phyloP scores from a whole-genome alignment of 2,797 vertebrate species.

The Naso thynnoides region DNA sequence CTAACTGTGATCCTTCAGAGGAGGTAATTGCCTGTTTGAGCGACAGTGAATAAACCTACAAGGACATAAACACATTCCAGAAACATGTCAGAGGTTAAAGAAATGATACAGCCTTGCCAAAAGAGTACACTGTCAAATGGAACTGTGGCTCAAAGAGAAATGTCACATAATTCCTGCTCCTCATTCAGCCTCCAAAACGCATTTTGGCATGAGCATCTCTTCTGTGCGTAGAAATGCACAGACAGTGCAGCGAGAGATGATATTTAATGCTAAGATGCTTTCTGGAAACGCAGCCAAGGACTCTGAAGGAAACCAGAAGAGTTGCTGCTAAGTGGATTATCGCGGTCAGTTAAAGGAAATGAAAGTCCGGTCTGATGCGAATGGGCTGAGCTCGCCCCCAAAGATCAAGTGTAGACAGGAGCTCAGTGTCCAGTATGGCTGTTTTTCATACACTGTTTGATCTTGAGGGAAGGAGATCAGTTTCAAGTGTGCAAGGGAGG shows the following conservation, averaged over 20 bases:
- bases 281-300: conserved; percentile 52
- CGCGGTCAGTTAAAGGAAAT: conserved; percentile 55
- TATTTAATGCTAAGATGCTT: conserved; percentile 55
- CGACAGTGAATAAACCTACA: conserved; percentile 2
- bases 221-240: conserved; percentile 11
- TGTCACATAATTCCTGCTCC: conserved; percentile 19
- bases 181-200: conserved; percentile 10
- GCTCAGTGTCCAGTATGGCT: conserved; percentile 37
- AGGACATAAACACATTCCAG: conserved; percentile 30
- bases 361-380: conserved; percentile 44
- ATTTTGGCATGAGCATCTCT: conserved; percentile 4
- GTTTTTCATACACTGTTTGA: conserved; percentile 43
- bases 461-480: conserved; percentile 36
- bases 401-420: conserved; percentile 60
- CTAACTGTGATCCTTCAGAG: not conserved
- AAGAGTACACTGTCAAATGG: conserved; percentile 20
- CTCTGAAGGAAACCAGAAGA: conserved; percentile 45
- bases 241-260: conserved; percentile 33
- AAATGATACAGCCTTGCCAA: conserved; percentile 10
- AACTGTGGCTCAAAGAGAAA: conserved; percentile 38
- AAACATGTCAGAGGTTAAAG: conserved; percentile 29
- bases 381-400: conserved; percentile 19
- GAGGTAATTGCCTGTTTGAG: conserved; percentile 13
- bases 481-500: conserved; percentile 38
- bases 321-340: conserved; percentile 63